phyloP scores from a whole-genome alignment of 2,797 vertebrate genomes.

The Meda fulgida region DNA sequence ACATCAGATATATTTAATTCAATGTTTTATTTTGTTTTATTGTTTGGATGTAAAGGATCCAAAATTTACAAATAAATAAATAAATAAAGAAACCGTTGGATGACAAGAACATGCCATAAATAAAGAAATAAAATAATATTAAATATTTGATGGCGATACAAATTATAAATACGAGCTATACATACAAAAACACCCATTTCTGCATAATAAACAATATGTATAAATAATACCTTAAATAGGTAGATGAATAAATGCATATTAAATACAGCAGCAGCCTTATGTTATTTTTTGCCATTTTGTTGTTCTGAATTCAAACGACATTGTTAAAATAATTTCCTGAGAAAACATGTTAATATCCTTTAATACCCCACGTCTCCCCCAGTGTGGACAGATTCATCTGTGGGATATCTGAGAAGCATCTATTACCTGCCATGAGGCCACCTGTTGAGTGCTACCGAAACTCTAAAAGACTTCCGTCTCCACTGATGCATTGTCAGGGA shows the following conservation, averaged over 20 bases:
- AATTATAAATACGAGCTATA: background rate
- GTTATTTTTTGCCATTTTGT: background rate
- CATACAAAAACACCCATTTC: slow-evolving; percentile 11
- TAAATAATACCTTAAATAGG: background rate
- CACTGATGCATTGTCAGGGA: background rate
- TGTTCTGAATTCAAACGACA: background rate
- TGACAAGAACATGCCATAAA: background rate
- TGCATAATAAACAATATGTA: background rate
- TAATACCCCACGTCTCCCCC: background rate
- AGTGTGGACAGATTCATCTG: background rate
- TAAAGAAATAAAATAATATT: background rate
- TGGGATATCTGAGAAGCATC: slow-evolving; percentile 8
- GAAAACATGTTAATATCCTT: slow-evolving; percentile 14
- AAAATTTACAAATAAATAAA: background rate
- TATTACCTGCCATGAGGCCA: slow-evolving; percentile 8
- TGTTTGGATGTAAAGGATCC: background rate
- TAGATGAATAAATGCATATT: slow-evolving; percentile 33
- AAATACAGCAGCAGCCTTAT: slow-evolving; percentile 26
- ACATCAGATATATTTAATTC: background rate
- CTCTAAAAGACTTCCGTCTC: background rate
- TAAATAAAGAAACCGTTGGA: background rate
- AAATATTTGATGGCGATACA: background rate
- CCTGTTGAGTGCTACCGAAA: slow-evolving; percentile 14
- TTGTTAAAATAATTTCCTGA: background rate
- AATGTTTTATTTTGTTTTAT: background rate